Evolutionary conservation across 1,140 invertebrate genomes (phyloP).

Genomic region (Macrobrachium nipponense): DNA sequence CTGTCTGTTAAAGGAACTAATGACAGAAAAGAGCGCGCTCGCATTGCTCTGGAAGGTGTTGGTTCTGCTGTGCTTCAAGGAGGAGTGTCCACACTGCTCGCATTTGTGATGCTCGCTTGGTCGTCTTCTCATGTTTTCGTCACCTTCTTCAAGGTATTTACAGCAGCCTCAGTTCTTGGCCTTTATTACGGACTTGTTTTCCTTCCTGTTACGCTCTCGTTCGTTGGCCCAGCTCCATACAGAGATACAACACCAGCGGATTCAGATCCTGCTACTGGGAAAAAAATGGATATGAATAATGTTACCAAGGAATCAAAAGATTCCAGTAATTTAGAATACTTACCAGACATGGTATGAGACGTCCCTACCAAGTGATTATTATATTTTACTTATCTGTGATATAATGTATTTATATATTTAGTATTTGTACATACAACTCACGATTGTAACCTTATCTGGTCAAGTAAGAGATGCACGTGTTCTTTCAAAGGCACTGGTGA

Average conservation of each 20-base stretch:
- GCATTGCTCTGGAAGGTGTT: conserved; percentile 69
- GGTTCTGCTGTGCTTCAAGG: conserved; percentile 73
- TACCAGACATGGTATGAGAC: too few species aligned
- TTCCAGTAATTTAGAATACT: too few species aligned
- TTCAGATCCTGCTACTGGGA: not conserved
- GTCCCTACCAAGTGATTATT: too few species aligned
- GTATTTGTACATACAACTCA: too few species aligned
- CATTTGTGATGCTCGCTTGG: conserved; percentile 71
- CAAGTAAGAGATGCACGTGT: too few species aligned
- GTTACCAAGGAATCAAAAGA: too few species aligned
- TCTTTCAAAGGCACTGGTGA: too few species aligned
- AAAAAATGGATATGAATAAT: too few species aligned
- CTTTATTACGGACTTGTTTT: conserved; percentile 74
- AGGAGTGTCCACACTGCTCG: conserved; percentile 72
- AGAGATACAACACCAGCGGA: not conserved
- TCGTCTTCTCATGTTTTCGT: conserved; percentile 71
- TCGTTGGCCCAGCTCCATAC: conserved; percentile 70
- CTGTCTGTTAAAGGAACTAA: conserved; percentile 69
- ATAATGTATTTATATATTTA: too few species aligned
- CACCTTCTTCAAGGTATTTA: conserved; percentile 76
- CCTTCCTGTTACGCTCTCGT: conserved; percentile 73
- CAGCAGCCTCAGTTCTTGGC: conserved; percentile 73
- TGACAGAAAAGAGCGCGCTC: conserved; percentile 69
- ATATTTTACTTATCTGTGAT: too few species aligned
- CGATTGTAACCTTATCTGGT: too few species aligned